Base-by-base conservation (phyloP, 2,888 invertebrate species). In the Tipula lateralis region DNA sequence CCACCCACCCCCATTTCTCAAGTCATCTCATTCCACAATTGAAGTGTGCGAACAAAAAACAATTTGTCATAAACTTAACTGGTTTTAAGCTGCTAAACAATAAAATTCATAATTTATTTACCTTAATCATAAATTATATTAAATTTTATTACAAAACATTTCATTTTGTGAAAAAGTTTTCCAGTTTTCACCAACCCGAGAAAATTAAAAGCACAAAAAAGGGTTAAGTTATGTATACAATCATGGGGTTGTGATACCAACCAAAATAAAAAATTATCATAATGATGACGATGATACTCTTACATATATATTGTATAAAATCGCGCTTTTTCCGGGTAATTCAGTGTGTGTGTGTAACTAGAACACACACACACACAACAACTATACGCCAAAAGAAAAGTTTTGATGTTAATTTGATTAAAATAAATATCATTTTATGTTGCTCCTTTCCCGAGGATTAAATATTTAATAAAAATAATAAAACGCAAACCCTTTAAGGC, bases 401-500 rank as follows among this genome's bases (percentile, higher is more conserved):
- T 82, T 82, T 16, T 30, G 30, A 82, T 82, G 82, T 82, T 82
- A 82, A 82, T 82, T 82, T 82, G 82, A 82, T 82, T 82, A 82
- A 82, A 82, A 82, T 82, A 82, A 82, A 82, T 82, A 82, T 82
- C 82, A 82, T 66, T 66, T 66, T 66, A 24, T 66, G 66, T 66
- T 66, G 66, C 66, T 66, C 66, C 66, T 66, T 66, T 66, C 24
- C 24, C 66, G 66, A 66, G 66, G 66, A 66, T 66, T 66, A 66
- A 66, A 66, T 24, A 66, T 66, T 24, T 66, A 19, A 66, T 9
- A 66, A 24, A 24, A 39, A 66, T 4, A 44, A 32, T 32, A 32
- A 32, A 32, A 44, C 13, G 9, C 24, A 66, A 66, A 66, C 66
- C 66, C 66, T 66, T 66, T 66, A 66, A 66, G 66, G 66, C 66